phyloP scores from a whole-genome alignment of 35 echinoderm and acorn worm species.

The Anneissia japonica region DNA sequence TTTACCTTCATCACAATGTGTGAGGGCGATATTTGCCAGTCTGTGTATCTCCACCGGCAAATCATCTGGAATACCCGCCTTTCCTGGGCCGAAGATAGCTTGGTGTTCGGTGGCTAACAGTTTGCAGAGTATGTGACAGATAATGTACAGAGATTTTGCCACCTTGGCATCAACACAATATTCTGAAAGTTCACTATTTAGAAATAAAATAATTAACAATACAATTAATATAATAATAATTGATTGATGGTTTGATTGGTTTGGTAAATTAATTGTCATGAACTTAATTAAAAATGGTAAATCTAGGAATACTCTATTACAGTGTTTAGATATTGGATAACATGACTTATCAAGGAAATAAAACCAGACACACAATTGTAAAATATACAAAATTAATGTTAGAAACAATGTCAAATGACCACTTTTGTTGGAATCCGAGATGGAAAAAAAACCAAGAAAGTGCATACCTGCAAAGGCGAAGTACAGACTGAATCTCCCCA shows the following conservation, averaged over 20 bases:
- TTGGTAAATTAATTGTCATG: too few species aligned
- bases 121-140: conserved; percentile 45
- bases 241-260: too few species aligned
- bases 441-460: too few species aligned
- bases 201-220: neutral
- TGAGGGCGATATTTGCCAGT: conserved; percentile 34
- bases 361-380: too few species aligned
- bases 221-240: too few species aligned
- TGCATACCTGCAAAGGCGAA: conserved; percentile 68
- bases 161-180: conserved; percentile 16
- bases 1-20: conserved; percentile 51
- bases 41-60: conserved; percentile 26
- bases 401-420: too few species aligned
- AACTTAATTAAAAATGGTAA: too few species aligned
- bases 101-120: conserved; percentile 26
- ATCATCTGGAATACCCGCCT: conserved; percentile 9
- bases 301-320: too few species aligned
- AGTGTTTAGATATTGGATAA: too few species aligned
- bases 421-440: too few species aligned
- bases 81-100: conserved; percentile 3
- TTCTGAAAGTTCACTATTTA: conserved; percentile 50
- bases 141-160: conserved; percentile 48
- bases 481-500: conserved; percentile 49
- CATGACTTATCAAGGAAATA: too few species aligned
- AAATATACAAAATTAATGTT: too few species aligned